Evolutionary conservation across 2,113 vertebrate genomes (phyloP), one percentile per base, ranked within the genome.

Genomic region (Aleadryas rufinucha): DNA sequence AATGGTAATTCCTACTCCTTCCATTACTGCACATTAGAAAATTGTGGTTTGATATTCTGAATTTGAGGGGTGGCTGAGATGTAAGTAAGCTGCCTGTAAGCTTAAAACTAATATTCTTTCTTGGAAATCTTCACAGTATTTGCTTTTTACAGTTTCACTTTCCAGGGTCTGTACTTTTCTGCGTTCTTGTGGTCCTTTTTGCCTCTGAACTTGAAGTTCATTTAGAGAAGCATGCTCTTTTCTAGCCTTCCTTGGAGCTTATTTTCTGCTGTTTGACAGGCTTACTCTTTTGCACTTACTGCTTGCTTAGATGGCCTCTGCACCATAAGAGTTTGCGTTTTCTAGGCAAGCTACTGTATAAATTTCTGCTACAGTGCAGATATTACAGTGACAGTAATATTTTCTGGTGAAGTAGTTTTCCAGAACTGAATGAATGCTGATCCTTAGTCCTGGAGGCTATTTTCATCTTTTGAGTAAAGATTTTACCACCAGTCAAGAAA

Each of bases 1-100:
- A 99, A 99, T 92, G 99, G 99, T 99, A 98, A 98, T 89, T 94
- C 27, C 78, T 78, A 6, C 44, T 52, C 37, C 30, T 39, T 77
- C 5, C 3, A 3, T 11, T 86, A 68, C 4, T 68, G 47, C 65
- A n/a, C 8, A 16, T 37, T 30, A 61, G 41, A 82, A 88, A 35
- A 59, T 23, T 26, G 15, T 50, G 31, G 1, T 82, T 71, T 85
- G 33, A 10, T 76, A 54, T 20, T 83, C 45, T 79, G 26, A 64
- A 33, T 79, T 64, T 79, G n/a, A 93, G 13, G 31, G 35, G 19
- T 53, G 17, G 39, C 27, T 83, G 37, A 84, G 30, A 13, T 50
- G 6, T 47, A 70, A 71, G 37, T 22, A 72, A 70, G 35, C 39
- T 93, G 31, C 23, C 54, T 75, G 4, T 41, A 53, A 54, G 31